Percentiles rank a stretch among this genome's conserved stretches.
phyloP scores from a whole-genome alignment of 2,888 invertebrate genomes.

The Drosophila rubida region DNA sequence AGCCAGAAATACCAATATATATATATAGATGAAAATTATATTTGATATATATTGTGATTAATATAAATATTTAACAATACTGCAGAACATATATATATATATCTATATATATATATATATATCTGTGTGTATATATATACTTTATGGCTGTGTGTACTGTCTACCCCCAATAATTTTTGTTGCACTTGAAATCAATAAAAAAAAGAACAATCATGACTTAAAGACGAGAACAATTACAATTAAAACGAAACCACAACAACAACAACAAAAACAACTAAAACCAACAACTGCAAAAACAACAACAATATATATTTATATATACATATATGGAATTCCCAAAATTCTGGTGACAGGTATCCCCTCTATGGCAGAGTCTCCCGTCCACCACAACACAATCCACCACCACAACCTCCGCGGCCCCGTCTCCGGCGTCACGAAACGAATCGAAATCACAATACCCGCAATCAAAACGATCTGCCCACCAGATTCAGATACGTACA shows the following conservation, averaged over 20 bases:
- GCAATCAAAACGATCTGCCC: slow-evolving; percentile 30
- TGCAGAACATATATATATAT: slow-evolving; percentile 31
- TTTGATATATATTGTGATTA: slow-evolving; percentile 34
- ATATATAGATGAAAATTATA: slow-evolving; percentile 25
- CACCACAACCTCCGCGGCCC: slow-evolving; percentile 12
- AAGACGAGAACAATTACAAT: slow-evolving; percentile 24
- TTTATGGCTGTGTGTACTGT: slow-evolving; percentile 75
- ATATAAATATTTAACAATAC: slow-evolving; percentile 43
- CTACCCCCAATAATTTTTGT: slow-evolving; percentile 60
- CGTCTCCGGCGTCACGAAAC: slow-evolving; percentile 32
- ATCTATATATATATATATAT: neutral
- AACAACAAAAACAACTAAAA: slow-evolving; percentile 14
- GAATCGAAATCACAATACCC: slow-evolving; percentile 36
- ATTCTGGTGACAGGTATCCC: slow-evolving; percentile 52
- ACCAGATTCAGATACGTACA: slow-evolving; percentile 25
- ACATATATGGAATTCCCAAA: slow-evolving; percentile 39
- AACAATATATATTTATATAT: neutral
- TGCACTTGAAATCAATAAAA: slow-evolving; percentile 29
- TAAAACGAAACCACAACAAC: slow-evolving; percentile 23
- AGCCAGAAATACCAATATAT: slow-evolving; percentile 30
- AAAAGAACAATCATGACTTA: slow-evolving; percentile 27
- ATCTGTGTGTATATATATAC: slow-evolving; percentile 36
- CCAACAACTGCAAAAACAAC: slow-evolving; percentile 23
- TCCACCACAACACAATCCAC: slow-evolving; percentile 27
- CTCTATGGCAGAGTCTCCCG: slow-evolving; percentile 41